A percentile compares a stretch with the other conserved stretches of the same genome.
phyloP scores from a whole-genome alignment of 2,113 vertebrate species.

The Piaya cayana region DNA sequence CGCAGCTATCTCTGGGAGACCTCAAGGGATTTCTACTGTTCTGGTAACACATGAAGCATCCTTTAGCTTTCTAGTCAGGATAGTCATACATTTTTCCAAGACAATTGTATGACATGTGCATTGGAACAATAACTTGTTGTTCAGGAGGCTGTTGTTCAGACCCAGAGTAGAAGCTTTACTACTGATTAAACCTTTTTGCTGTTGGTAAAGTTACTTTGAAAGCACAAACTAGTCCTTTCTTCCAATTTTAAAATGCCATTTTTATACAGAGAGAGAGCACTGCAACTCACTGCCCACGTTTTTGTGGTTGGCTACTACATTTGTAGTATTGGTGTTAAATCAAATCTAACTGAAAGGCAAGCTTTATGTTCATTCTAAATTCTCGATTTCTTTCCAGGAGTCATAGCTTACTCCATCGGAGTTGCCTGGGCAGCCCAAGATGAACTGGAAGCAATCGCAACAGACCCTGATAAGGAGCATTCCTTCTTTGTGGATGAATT shows the following conservation, averaged over 20 bases:
- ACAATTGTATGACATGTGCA: not conserved
- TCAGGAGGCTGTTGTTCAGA: not conserved
- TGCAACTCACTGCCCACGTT: not conserved
- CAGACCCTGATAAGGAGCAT: slow-evolving; percentile 90
- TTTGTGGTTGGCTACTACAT: not conserved
- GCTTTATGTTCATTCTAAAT: not conserved
- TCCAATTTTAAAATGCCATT: not conserved
- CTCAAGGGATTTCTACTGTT: not conserved
- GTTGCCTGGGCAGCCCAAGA: slow-evolving; percentile 96
- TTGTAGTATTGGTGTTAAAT: not conserved
- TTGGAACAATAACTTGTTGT: not conserved
- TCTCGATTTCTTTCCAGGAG: slow-evolving; percentile 76
- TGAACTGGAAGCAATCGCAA: slow-evolving; percentile 94
- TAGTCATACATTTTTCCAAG: not conserved
- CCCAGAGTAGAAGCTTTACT: not conserved
- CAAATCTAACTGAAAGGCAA: not conserved
- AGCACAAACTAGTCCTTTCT: not conserved
- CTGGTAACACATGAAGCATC: not conserved
- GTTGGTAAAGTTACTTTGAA: not conserved
- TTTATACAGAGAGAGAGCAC: not conserved
- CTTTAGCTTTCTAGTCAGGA: not conserved
- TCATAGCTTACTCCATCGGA: slow-evolving; percentile 93
- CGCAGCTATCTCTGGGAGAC: not conserved
- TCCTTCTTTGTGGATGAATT: slow-evolving; percentile 98
- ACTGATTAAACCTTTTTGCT: not conserved